Evolutionary conservation across 1,140 invertebrate species (phyloP).

Genomic region (Whitmania pigra): DNA sequence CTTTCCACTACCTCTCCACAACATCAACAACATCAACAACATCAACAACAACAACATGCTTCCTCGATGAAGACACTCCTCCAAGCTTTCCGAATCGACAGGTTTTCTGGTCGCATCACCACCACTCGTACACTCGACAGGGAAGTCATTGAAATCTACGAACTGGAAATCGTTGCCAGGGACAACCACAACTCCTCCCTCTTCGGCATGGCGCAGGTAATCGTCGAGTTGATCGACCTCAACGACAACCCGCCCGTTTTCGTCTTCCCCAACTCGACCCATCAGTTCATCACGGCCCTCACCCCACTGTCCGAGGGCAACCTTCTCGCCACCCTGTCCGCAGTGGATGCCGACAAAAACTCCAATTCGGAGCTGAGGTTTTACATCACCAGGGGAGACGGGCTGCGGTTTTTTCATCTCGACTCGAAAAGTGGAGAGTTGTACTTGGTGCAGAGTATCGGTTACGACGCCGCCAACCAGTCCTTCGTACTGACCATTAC

Average conservation of each 20-base stretch:
- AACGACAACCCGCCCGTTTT: conserved; percentile 24
- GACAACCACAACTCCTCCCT: conserved; percentile 1
- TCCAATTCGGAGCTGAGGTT: conserved; percentile 4
- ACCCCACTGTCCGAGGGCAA: background rate
- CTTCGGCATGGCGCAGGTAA: background rate
- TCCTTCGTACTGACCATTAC: conserved; percentile 4
- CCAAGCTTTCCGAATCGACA: conserved; percentile 19
- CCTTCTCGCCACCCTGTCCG: background rate
- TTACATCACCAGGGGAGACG: conserved; percentile 5
- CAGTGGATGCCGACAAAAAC: background rate
- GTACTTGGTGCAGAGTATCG: background rate
- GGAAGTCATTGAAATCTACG: conserved; percentile 14
- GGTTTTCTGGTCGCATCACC: conserved; percentile 16
- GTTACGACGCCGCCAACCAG: background rate
- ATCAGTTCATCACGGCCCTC: conserved; percentile 19
- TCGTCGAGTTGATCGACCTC: conserved; percentile 13
- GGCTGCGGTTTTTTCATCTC: background rate
- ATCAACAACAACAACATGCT: background rate
- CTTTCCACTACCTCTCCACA: background rate
- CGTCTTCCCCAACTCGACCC: conserved; percentile 18
- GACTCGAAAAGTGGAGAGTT: conserved; percentile 11
- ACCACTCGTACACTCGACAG: conserved; percentile 21
- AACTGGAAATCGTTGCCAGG: conserved; percentile 13
- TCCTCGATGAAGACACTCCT: background rate
- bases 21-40: background rate